phyloP scores from a whole-genome alignment of 1,140 invertebrate genomes.

The Drosophila nannoptera region DNA sequence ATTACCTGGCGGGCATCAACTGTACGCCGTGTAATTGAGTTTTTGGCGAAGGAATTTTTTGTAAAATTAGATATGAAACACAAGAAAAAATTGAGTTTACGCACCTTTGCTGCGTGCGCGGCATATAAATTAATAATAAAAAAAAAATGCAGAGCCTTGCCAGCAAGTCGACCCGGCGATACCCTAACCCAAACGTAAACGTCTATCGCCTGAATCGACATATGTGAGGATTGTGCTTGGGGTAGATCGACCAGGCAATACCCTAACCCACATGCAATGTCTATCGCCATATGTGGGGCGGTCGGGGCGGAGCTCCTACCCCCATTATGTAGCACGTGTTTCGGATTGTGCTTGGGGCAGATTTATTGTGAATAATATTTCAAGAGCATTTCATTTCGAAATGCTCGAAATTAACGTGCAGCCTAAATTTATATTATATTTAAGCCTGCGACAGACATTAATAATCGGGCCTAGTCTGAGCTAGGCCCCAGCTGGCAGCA shows the following conservation, averaged over 20 bases:
- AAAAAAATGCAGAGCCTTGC: background rate
- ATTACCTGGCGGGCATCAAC: constrained; percentile 50
- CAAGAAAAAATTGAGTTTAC: constrained; percentile 16
- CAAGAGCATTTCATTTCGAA: background rate
- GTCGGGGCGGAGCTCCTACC: no score
- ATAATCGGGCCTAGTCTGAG: constrained; percentile 29
- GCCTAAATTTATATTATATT: constrained; percentile 56
- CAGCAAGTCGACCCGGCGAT: constrained; percentile 1
- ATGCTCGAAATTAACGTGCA: constrained; percentile 44
- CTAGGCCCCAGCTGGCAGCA: constrained; percentile 24
- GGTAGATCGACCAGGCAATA: background rate
- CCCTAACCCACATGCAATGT: background rate
- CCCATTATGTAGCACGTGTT: constrained; percentile 31
- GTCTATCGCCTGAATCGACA: no score
- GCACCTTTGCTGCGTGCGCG: constrained; percentile 36
- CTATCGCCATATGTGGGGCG: no score
- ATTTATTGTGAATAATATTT: constrained; percentile 23
- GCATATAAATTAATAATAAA: constrained; percentile 46
- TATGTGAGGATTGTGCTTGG: background rate
- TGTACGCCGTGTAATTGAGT: constrained; percentile 62
- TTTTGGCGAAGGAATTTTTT: constrained; percentile 52
- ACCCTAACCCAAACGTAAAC: background rate
- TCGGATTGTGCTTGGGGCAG: background rate
- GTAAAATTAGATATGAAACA: constrained; percentile 60
- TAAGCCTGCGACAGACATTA: constrained; percentile 46